These are phyloP conservation scores for Graphium colonna DNA, from an alignment of 2,888 invertebrate species.

Conservation along the genomic window DNA sequence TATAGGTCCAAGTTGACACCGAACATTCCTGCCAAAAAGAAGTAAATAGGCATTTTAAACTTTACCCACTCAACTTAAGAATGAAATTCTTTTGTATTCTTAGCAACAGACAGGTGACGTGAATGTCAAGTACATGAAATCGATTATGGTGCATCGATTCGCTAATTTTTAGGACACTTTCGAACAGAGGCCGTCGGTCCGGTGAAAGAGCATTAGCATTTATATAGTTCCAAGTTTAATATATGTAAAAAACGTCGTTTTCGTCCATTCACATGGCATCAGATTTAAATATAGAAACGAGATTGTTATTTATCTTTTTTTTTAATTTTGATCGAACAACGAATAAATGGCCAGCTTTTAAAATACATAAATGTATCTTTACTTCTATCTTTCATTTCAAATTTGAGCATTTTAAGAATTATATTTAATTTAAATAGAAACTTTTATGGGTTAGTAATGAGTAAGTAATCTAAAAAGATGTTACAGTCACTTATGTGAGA, in stretches of 20 bases:
- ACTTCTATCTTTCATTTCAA: too few species aligned
- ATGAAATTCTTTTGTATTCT: background rate
- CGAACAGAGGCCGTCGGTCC: slow-evolving; percentile 48
- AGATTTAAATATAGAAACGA: background rate
- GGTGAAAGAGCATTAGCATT: slow-evolving; percentile 53
- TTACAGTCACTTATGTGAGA: too few species aligned
- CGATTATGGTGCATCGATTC: slow-evolving; percentile 50
- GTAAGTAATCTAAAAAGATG: too few species aligned
- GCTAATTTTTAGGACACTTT: slow-evolving; percentile 65
- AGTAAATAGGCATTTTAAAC: background rate
- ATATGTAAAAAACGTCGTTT: background rate
- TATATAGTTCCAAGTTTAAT: slow-evolving; percentile 24
- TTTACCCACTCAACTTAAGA: background rate
- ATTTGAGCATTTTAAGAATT: too few species aligned
- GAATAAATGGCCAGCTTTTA: too few species aligned
- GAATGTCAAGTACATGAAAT: slow-evolving; percentile 77
- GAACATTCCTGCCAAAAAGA: slow-evolving; percentile 5
- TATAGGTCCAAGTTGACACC: slow-evolving; percentile 6
- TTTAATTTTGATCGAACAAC: too few species aligned
- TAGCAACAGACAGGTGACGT: slow-evolving; percentile 33
- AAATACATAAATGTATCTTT: too few species aligned
- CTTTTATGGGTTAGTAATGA: too few species aligned
- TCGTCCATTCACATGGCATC: background rate
- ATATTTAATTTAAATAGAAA: too few species aligned
- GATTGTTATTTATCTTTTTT: too few species aligned